Percentiles rank a stretch among this genome's conserved stretches.
These are phyloP conservation scores for Stegodyphus mimosarum DNA, from an alignment of 1,140 invertebrate species.

Conservation along the genomic window DNA sequence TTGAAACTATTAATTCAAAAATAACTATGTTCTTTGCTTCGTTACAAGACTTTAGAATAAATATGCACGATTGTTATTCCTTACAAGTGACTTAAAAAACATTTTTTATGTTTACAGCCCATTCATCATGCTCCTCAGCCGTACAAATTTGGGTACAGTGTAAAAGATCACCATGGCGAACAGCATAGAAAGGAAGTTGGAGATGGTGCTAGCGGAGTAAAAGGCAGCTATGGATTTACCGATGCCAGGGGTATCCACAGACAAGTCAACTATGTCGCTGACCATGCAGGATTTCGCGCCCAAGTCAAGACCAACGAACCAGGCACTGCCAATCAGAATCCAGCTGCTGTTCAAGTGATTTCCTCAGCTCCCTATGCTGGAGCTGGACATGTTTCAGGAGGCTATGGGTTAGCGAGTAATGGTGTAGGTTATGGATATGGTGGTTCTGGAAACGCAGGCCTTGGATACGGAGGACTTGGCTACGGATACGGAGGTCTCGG, in stretches of 20 bases:
- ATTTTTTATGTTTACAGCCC: too few relatives aligned
- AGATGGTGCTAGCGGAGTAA: not conserved
- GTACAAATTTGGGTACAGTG: not conserved
- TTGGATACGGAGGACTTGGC: not conserved
- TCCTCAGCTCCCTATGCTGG: not conserved
- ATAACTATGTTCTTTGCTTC: too few relatives aligned
- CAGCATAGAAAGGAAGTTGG: not conserved
- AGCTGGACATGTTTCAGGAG: not conserved
- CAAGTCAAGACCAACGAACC: not conserved
- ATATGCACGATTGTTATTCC: too few relatives aligned
- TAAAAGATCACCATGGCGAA: not conserved
- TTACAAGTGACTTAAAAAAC: too few relatives aligned
- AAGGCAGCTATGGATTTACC: not conserved
- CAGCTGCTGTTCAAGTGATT: not conserved
- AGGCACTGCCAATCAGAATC: not conserved
- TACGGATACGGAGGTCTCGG: not conserved
- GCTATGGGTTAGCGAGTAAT: not conserved
- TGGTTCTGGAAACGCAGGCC: not conserved
- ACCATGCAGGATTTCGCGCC: not conserved
- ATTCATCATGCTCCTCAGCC: not conserved
- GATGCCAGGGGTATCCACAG: not conserved
- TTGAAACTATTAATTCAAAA: too few relatives aligned
- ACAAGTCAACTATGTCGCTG: not conserved
- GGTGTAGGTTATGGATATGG: not conserved
- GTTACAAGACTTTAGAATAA: too few relatives aligned